Base-by-base conservation (phyloP, 2,113 vertebrate genomes). In the Ceyx cyanopectus region DNA sequence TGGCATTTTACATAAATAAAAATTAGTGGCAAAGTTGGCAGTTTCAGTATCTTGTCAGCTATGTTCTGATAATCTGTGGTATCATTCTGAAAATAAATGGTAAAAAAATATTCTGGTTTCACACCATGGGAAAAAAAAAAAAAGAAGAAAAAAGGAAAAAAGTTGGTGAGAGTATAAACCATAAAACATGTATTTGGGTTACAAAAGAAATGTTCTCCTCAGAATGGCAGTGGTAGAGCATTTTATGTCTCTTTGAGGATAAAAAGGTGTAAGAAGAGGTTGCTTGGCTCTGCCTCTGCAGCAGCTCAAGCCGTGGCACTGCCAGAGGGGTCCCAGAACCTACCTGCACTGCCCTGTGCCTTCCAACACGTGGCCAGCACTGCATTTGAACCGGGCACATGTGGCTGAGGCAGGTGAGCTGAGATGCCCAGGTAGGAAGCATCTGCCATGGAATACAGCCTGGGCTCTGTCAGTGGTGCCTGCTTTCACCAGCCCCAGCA, bases 131-230 rank as follows among this genome's bases (percentile, higher is more conserved):
- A 8, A 5, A 29, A 34, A 67, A 46, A 18, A 18, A 69, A 69
- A 69, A 56, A 56, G 18, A 54, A 54, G n/a, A 53, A 30, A 56
- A 30, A 54, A 91, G 74, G 62, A 63, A 72, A 56, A 41, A 74
- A 20, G 54, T 23, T 61, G 54, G 61, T 81, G 37, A 58, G 61
- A 21, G 48, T 58, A 90, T 58, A 90, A 88, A 79, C 73, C 77
- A 58, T 87, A 89, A 92, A 87, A 83, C 57, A 78, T 89, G 37
- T 54, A 91, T 85, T 85, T 86, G 90, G 89, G 65, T 94, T 92
- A 73, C 26, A 86, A 83, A 67, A 92, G 65, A 87, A 93, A 62
- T 85, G 74, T 94, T 84, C 41, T 94, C 53, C 77, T 92, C 73
- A 53, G 57, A 83, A 87, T 72, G 84, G 65, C 65, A 41, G 53